These are phyloP conservation scores for Onychorhynchus coronatus DNA, from an alignment of 2,113 vertebrate genomes.

Conservation along the genomic window DNA sequence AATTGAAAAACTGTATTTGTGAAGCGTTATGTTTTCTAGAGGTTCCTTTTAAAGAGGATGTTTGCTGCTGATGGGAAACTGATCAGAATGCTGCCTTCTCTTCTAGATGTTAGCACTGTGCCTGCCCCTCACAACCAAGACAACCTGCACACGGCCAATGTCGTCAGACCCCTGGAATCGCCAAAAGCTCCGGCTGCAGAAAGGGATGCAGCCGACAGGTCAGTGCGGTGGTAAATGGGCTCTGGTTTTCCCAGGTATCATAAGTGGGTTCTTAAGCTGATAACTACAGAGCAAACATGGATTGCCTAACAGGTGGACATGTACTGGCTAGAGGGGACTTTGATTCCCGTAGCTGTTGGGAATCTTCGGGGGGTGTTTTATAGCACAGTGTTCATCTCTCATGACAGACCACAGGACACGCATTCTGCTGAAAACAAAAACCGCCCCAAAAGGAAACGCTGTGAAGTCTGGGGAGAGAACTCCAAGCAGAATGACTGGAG, in stretches of 20 bases:
- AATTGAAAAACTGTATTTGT: neutral
- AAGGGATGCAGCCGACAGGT: slow-evolving; percentile 81
- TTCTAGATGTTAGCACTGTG: slow-evolving; percentile 63
- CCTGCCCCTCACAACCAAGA: slow-evolving; percentile 67
- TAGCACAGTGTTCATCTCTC: neutral
- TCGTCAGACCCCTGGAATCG: slow-evolving; percentile 79
- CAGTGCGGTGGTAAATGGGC: rapidly evolving
- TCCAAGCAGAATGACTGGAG: slow-evolving; percentile 84
- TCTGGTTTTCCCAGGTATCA: neutral
- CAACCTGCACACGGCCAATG: slow-evolving; percentile 70
- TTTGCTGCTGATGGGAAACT: neutral
- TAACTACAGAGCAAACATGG: neutral
- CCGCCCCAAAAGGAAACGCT: slow-evolving; percentile 87
- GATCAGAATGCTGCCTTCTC: neutral
- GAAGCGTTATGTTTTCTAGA: neutral
- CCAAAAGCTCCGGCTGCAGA: slow-evolving; percentile 72
- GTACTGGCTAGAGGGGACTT: neutral
- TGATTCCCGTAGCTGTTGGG: rapidly evolving
- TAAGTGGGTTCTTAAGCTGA: neutral
- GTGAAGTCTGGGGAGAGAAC: slow-evolving; percentile 85
- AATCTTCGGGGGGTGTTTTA: neutral
- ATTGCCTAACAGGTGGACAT: neutral
- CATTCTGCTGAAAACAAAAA: slow-evolving; percentile 78
- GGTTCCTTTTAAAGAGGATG: neutral
- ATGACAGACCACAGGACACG: slow-evolving; percentile 76